phyloP scores from a whole-genome alignment of 2,113 vertebrate genomes.

The Emydocephalus ijimae region DNA sequence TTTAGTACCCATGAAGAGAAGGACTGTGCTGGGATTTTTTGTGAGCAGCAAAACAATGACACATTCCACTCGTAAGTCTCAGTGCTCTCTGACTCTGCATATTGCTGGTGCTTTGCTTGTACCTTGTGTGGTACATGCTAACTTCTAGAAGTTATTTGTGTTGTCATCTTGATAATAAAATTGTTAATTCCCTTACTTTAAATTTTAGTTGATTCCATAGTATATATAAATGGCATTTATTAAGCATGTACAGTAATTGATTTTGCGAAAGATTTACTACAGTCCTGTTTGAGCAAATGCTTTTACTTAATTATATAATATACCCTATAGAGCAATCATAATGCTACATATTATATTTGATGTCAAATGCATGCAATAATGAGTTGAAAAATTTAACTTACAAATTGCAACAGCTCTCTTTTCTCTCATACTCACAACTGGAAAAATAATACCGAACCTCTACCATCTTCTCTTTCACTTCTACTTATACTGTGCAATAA shows the following conservation, averaged over 20 bases:
- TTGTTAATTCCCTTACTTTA: not conserved
- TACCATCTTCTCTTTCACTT: not conserved
- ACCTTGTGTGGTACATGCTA: not conserved
- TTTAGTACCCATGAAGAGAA: constrained; percentile 72
- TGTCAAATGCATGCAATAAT: not conserved
- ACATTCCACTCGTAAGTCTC: constrained; percentile 90
- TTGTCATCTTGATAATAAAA: not conserved
- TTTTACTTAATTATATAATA: not conserved
- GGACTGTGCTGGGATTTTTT: constrained; percentile 93
- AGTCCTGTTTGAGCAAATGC: not conserved
- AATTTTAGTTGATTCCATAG: too few relatives aligned
- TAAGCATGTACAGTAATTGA: not conserved
- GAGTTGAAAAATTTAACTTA: not conserved
- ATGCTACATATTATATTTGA: not conserved
- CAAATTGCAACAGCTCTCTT: not conserved
- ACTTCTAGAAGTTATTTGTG: not conserved
- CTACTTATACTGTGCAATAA: not conserved
- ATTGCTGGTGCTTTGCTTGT: not conserved
- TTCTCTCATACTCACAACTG: not conserved
- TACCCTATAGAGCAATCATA: not conserved
- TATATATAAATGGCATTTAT: not conserved
- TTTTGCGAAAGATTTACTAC: not conserved
- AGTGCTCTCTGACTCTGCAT: not conserved
- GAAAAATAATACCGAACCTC: not conserved
- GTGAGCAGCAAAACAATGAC: constrained; percentile 90